Percentiles rank a stretch among this genome's conserved stretches.
phyloP scores from a whole-genome alignment of 2,797 vertebrate species.

The Protonibea diacanthus region DNA sequence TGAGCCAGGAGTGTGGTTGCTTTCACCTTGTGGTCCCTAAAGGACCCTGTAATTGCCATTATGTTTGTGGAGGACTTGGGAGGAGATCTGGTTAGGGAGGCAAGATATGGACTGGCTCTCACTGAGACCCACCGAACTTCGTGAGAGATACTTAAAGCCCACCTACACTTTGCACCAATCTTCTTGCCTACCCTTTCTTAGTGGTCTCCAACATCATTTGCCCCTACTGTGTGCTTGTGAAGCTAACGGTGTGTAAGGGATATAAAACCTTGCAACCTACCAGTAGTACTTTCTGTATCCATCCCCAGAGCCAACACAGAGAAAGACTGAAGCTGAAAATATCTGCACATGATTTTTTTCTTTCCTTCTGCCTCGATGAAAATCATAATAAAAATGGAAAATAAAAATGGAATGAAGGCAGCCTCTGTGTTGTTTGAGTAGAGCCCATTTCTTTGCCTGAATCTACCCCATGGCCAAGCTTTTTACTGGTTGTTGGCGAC shows the following conservation, averaged over 20 bases:
- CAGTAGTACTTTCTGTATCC: background rate
- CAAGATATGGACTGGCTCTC: constrained; percentile 7
- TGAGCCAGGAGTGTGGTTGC: constrained; percentile 57
- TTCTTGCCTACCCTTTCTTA: constrained; percentile 6
- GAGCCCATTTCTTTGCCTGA: constrained; percentile 12
- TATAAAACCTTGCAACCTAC: constrained; percentile 13
- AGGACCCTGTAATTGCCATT: constrained; percentile 51
- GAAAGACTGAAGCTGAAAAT: background rate
- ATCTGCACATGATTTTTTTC: background rate
- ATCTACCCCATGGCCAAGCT: constrained; percentile 29
- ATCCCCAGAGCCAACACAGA: constrained; percentile 11
- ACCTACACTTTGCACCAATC: constrained; percentile 6
- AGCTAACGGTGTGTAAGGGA: background rate
- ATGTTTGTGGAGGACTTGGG: constrained; percentile 32
- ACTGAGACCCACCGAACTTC: constrained; percentile 23
- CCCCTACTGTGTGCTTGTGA: constrained; percentile 5
- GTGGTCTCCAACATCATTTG: constrained; percentile 9
- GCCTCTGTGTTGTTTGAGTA: background rate
- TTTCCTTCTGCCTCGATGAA: constrained; percentile 13
- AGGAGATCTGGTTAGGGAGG: constrained; percentile 35
- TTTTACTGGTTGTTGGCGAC: constrained; percentile 26
- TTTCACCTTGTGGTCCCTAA: constrained; percentile 56
- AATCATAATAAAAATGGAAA: constrained; percentile 10
- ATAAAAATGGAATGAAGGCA: constrained; percentile 8
- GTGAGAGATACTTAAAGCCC: constrained; percentile 3